Base-by-base conservation (phyloP, 2,797 vertebrate species). In the Heteromormyrus szaboi region DNA sequence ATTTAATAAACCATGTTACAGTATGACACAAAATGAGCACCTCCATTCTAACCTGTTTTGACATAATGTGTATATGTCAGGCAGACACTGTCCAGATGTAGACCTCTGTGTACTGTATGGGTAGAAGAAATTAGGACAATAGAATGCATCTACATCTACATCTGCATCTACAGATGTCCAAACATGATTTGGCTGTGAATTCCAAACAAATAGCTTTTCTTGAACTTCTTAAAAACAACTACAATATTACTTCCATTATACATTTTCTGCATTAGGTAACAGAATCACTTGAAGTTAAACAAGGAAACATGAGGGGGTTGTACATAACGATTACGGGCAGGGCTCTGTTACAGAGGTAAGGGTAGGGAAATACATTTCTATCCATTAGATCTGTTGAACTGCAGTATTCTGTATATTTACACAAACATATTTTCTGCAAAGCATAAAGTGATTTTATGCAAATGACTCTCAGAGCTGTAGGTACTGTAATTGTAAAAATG, bases 391-490 rank as follows among this genome's bases (percentile, higher is more conserved):
- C n/a, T 51, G 56, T 11, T 37, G 41, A 81, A 50, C 46, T 88
- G 41, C 3, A 19, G 22, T 79, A 81, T 37, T 59, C 17, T 33
- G 72, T 44, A 50, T 54, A 81, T 33, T 83, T 56, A 87, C 33
- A 19, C 19, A 11, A 87, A 89, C 62, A 6, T 89, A 81, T 62
- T 87, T 87, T 81, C 85, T 50, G 37, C 14, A 46, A 25, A 59
- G 50, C 29, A 81, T 59, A 29, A 50, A 59, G 8, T 17, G 2
- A 0, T 85, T 88, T 88, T 65, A 56, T 50, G 44, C 46, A 68
- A 87, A 87, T 59, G 68, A 41, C 37, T 81, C 68, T 84, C 17
- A 29, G 25, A 76, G 7, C 22, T 86, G 12, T 41, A 76, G 51
- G 22, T 25, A 14, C 4, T 11, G 12, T 29, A 33, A 48, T 22